A percentile compares a stretch with the other conserved stretches of the same genome.
These are phyloP conservation scores for Brachionus sp. DNA, from an alignment of 1,140 invertebrate genomes.

Conservation along the genomic window DNA sequence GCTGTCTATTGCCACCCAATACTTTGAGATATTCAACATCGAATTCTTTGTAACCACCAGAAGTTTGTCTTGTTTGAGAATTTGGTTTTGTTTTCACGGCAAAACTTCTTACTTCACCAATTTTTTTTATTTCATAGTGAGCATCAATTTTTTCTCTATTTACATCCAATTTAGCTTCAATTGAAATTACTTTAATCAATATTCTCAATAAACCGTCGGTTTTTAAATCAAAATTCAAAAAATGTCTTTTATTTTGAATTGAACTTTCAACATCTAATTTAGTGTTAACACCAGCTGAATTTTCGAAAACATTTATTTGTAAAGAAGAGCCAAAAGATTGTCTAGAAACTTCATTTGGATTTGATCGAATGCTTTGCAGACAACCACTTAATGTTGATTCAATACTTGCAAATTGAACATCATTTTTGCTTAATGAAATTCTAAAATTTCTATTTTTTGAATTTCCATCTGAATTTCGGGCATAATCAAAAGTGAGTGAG, in stretches of 20 bases:
- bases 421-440: neutral
- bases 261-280: neutral
- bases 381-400: neutral
- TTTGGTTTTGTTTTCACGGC: neutral
- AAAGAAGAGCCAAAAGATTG: neutral
- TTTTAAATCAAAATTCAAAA: conserved; percentile 18
- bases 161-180: neutral
- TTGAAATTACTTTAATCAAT: neutral
- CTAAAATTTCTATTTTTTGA: neutral
- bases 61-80: neutral
- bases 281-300: neutral
- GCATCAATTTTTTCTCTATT: neutral
- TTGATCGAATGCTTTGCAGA: neutral
- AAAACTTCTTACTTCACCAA: conserved; percentile 28
- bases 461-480: neutral
- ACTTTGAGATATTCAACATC: conserved; percentile 27
- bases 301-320: conserved; percentile 4
- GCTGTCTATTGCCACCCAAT: neutral
- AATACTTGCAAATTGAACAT: neutral
- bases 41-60: conserved; percentile 5
- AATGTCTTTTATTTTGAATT: neutral
- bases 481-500: neutral
- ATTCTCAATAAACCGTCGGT: neutral
- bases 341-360: conserved; percentile 1
- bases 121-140: conserved; percentile 29